Conservation (phyloP, 2,888 invertebrate species). For the Galeruca laticollis region DNA sequence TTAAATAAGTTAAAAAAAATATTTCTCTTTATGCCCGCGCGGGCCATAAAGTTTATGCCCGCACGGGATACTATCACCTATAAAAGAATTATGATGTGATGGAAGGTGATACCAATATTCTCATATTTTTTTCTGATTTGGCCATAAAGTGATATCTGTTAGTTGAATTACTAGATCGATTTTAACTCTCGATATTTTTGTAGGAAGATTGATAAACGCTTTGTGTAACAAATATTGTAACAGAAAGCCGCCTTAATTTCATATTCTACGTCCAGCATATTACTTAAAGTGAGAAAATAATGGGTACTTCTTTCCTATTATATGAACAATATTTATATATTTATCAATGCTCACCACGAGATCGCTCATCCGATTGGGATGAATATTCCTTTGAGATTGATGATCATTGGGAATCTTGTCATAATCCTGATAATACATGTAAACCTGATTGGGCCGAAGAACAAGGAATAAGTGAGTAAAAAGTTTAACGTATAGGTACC, state of each 20-base stretch:
- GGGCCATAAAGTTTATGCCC: no score
- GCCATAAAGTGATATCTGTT: no score
- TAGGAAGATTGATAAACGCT: no score
- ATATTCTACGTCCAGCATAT: neutral
- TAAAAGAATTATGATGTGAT: no score
- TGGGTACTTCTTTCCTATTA: slow-evolving; percentile 45
- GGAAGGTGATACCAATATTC: no score
- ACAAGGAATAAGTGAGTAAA: neutral
- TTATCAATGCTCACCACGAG: neutral
- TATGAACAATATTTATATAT: slow-evolving; percentile 39
- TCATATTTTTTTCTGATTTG: no score
- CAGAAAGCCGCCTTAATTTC: neutral
- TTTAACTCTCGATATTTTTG: no score
- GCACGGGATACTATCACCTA: no score
- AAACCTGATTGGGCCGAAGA: neutral
- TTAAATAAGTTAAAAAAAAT: no score
- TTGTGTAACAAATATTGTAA: neutral
- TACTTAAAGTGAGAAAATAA: slow-evolving; percentile 1
- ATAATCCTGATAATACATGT: neutral
- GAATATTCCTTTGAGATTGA: neutral
- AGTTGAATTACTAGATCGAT: no score
- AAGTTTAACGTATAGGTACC: no score
- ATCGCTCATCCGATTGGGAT: neutral
- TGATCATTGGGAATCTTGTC: neutral
- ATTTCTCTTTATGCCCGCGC: no score